A percentile compares a stretch with the other conserved stretches of the same genome.
Evolutionary conservation across 1,140 invertebrate species (phyloP).

Genomic region (Sinonovacula constricta): DNA sequence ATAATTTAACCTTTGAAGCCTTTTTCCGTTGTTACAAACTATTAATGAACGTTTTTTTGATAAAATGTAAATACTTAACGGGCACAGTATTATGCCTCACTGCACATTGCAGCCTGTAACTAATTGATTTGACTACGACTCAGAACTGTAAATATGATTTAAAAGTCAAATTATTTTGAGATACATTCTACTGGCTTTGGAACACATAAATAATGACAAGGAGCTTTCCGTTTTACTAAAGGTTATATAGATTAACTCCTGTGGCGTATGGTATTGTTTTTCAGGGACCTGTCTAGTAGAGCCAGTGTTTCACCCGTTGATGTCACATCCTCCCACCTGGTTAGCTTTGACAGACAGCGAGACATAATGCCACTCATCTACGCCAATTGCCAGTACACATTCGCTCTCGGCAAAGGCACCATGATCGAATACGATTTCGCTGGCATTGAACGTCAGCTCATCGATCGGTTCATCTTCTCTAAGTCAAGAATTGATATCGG

Average conservation of each 20-base stretch:
- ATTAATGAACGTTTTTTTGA: too few relatives aligned
- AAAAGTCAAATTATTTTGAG: neutral
- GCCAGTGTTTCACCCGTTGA: conserved; percentile 20
- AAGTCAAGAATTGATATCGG: conserved; percentile 50
- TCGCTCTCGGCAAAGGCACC: conserved; percentile 60
- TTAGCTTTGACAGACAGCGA: conserved; percentile 59
- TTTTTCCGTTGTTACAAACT: too few relatives aligned
- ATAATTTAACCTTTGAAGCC: too few relatives aligned
- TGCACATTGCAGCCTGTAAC: too few relatives aligned
- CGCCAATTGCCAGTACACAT: conserved; percentile 68
- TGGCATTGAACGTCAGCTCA: conserved; percentile 59
- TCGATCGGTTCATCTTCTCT: conserved; percentile 57
- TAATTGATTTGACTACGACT: too few relatives aligned
- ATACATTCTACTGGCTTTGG: neutral
- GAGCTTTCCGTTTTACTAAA: neutral
- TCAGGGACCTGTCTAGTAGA: neutral
- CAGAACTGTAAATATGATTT: neutral
- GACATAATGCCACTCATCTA: too few relatives aligned
- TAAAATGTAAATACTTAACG: too few relatives aligned
- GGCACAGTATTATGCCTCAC: too few relatives aligned
- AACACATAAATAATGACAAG: neutral
- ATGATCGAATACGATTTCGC: conserved; percentile 63
- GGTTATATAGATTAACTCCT: neutral
- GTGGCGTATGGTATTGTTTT: neutral
- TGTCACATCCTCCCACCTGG: conserved; percentile 54